Base-by-base conservation (phyloP, 2,797 vertebrate genomes). In the Pempheris klunzingeri region DNA sequence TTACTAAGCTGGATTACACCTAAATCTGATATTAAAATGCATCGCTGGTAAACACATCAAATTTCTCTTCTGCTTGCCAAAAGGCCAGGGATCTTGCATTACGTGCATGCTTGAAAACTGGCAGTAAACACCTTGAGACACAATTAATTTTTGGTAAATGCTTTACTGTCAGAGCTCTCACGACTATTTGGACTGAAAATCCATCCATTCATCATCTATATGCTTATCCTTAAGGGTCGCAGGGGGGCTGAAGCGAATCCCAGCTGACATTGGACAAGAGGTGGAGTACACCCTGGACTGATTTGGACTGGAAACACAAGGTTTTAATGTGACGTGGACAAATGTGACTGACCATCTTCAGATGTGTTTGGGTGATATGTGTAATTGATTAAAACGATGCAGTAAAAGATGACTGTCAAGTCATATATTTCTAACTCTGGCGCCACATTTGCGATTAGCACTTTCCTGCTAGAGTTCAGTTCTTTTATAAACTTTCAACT, bases 21-120 rank as follows among this genome's bases (percentile, higher is more conserved):
- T 88, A 80, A 84, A 88, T 86, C 74, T 75, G 83, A 90, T 87
- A 84, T 85, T 76, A 82, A 86, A 90, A 89, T 84, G 67, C 52
- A 74, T 34, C 13, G 2, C 69, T 34, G 49, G 60, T 68, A 77
- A 85, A 82, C 66, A 70, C 74, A 82, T 68, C 61, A 70, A 15
- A 80, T 77, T 66, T 72, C 71, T 57, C 72, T 43, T 41, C 34
- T 74, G 43, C 66, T 68, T 24, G 22, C 59, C 59, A 62, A 75
- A 43, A 65, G n/a, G 39, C 50, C 2, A 3, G 18, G 44, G 50
- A 72, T 77, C 30, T 67, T 74, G 32, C 55, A 69, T 75, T 53
- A 43, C 24, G 72, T 24, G 39, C 54, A 44, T 50, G 26, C 53
- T 50, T 71, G 41, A 66, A 82, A 81, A 61, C n/a, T 63, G 70